phyloP scores from a whole-genome alignment of 2,888 invertebrate genomes.

The Synanthedon vespiformis region DNA sequence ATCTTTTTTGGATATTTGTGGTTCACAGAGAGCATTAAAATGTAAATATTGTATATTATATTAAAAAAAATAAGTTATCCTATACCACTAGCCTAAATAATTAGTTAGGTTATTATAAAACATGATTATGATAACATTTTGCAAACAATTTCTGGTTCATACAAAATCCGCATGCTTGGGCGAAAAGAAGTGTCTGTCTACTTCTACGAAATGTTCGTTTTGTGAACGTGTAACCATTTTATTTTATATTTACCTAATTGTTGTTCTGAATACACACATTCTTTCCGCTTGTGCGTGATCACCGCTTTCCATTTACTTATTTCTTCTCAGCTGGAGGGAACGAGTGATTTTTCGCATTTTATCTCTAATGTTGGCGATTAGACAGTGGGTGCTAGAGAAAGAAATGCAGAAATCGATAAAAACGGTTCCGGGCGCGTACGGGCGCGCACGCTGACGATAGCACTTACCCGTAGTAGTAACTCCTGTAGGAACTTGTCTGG shows the following conservation, averaged over 20 bases:
- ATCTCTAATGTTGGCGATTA: background rate
- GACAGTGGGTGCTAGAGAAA: constrained; percentile 19
- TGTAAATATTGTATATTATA: no score
- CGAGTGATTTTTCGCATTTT: background rate
- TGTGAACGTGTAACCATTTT: constrained; percentile 46
- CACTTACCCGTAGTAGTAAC: constrained; percentile 10
- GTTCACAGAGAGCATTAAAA: background rate
- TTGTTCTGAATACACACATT: constrained; percentile 58
- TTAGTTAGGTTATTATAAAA: no score
- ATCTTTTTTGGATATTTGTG: constrained; percentile 7
- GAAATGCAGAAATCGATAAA: constrained; percentile 6
- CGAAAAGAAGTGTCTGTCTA: constrained; percentile 62
- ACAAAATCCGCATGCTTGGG: constrained; percentile 57
- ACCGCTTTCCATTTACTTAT: constrained; percentile 48
- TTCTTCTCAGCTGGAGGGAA: constrained; percentile 6
- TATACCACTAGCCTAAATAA: no score
- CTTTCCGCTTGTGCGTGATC: constrained; percentile 70
- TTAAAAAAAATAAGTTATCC: no score
- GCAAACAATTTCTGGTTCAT: constrained; percentile 40
- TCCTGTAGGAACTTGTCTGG: constrained; percentile 3
- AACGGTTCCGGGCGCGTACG: constrained; percentile 50
- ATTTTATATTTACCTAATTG: constrained; percentile 29
- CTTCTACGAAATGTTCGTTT: constrained; percentile 27
- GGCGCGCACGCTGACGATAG: constrained; percentile 34
- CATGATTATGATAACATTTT: background rate